Percentiles rank a stretch among this genome's conserved stretches.
Evolutionary conservation across 2,113 vertebrate species (phyloP).

Genomic region (Dromiciops gliroides): DNA sequence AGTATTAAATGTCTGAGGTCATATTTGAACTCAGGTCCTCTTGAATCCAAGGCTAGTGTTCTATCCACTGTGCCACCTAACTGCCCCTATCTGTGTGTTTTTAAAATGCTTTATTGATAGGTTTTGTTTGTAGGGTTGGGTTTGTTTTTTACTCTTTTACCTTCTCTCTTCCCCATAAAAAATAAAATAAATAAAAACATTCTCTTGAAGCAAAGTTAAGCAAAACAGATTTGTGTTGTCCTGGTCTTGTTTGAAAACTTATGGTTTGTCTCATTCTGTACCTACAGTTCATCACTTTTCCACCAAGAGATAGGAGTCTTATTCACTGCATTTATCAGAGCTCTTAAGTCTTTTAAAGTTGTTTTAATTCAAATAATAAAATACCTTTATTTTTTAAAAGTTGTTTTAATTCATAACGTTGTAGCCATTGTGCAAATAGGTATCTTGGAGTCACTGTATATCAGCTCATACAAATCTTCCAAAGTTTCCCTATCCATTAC

Average conservation of each 20-base stretch:
- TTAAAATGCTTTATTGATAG: neutral
- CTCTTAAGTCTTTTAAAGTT: neutral
- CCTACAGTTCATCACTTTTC: neutral
- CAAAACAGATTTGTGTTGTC: neutral
- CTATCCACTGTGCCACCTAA: no score
- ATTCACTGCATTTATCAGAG: neutral
- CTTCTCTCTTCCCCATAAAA: neutral
- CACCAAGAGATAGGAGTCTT: neutral
- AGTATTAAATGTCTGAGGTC: no score
- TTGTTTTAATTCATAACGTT: no score
- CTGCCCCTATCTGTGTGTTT: neutral
- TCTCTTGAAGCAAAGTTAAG: neutral
- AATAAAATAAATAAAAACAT: neutral
- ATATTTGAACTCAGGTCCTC: no score
- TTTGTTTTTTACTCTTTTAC: neutral
- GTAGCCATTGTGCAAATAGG: no score
- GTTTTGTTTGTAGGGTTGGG: no score
- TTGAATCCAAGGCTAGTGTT: no score
- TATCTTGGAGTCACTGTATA: neutral
- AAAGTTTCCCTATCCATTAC: neutral
- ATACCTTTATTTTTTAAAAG: no score
- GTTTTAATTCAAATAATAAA: no score
- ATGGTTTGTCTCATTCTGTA: neutral
- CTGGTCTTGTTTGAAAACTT: neutral
- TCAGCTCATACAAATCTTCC: neutral